Evolutionary conservation across 2,797 vertebrate genomes (phyloP), one percentile per base, ranked within the genome.

Genomic region (Selene dorsalis): DNA sequence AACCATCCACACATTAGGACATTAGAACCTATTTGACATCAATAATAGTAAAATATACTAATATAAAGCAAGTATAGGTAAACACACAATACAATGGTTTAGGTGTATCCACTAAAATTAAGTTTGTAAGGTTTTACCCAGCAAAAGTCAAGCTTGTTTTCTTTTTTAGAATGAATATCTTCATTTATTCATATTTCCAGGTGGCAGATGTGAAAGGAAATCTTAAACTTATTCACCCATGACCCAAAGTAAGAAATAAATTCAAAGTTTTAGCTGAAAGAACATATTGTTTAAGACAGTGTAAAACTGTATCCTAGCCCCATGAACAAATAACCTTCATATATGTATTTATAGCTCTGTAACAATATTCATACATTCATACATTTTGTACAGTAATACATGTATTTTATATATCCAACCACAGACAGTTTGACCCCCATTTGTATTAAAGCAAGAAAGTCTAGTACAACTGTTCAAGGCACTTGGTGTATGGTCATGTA

Each of bases 331-430:
- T 48, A 67, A 26, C 16, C 16, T 69, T 53, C 60, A 59, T 47
- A 17, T 38, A 35, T 35, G 16, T 6, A 32, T 18, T 43, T 55
- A 20, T 22, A 66, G 22, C 43, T 76, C 39, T 80, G 28, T 84
- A 86, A 86, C 66, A 82, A 75, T 45, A 79, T 58, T 64, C 7
- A 60, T 56, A 20, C 48, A 20, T 58, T 71, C 30, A 67, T 55
- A 69, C 3, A 56, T 66, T 76, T 52, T 66, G 22, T 63, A 73
- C 66, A 79, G 53, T 56, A 64, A 61, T 17, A 61, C 7, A 59
- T 48, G 8, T 16, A 14, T 69, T 22, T 47, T 64, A 45, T 61
- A 72, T 48, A 64, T 74, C 3, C 16, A 75, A 20, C 30, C 38
- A 70, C 38, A 61, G 35, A 73, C 22, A 66, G n/a, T 43, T 68